Base-by-base conservation (phyloP, 2,113 vertebrate species). In the Antechinus stuartii region DNA sequence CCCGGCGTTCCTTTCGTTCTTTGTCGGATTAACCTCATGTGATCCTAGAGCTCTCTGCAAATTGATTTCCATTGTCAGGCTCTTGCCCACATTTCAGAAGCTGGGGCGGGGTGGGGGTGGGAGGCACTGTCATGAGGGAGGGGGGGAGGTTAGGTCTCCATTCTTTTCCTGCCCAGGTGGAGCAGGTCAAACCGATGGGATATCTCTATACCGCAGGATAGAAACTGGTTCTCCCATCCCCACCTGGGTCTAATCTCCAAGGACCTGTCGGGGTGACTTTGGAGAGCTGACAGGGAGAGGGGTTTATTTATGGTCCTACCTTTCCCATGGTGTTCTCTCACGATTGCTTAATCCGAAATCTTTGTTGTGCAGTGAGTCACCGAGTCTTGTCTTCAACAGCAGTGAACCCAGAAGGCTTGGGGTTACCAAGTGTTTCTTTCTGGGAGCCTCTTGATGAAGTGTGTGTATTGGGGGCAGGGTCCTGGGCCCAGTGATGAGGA, bases 301-400 rank as follows among this genome's bases (percentile, higher is more conserved):
- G 6, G 1, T 89, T 91, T 54, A 53, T 92, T 24, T 90, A 22
- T 24, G 93, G 95, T 0, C n/a, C 1, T 2, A 49, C 94, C 91
- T 95, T 92, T 91, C 89, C 53, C 89, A 49, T 95, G 90, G 30
- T 27, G 42, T 56, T 24, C 1, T 52, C 89, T 55, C 2, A 6
- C n/a, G 52, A 1, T 11, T 1, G 93, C 93, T 90, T 22, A 24
- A 35, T 94, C 54, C 92, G 54, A 61, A 46, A 96, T 94, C 84
- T 97, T 94, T 93, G 93, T 94, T 93, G 94, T 2, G 35, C 0
- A 54, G 1, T 95, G 97, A 97, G 94, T 97, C 97, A 96, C 11
- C 12, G n/a, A 9, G 46, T 42, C 24, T 96, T 47, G 27, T 10
- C 93, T 89, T 92, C 68, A 84, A 35, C 3, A 76, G 61, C 68